These are phyloP conservation scores for Mesitornis unicolor DNA, from an alignment of 2,113 vertebrate genomes.

Conservation along the genomic window DNA sequence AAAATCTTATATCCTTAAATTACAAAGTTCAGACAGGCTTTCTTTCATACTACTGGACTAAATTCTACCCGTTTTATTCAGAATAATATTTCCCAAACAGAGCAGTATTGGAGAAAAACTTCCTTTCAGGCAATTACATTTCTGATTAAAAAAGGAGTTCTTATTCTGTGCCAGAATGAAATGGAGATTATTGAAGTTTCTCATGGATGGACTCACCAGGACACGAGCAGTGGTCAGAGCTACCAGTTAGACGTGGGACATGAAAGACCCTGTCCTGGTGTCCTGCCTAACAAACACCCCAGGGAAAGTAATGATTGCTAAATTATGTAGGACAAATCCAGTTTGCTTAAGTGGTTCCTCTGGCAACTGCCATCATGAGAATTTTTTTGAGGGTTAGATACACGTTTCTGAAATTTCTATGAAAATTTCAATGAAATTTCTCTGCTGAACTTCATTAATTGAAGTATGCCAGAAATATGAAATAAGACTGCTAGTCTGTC, in stretches of 20 bases:
- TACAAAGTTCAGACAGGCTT: neutral
- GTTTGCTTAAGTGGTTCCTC: neutral
- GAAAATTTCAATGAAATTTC: neutral
- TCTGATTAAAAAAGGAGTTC: neutral
- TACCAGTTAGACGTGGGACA: neutral
- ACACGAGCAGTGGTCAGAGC: neutral
- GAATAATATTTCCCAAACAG: conserved; percentile 10
- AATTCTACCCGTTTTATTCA: neutral
- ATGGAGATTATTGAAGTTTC: neutral
- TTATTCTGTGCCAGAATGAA: neutral
- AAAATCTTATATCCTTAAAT: conserved; percentile 14
- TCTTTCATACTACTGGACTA: neutral
- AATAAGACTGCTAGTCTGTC: neutral
- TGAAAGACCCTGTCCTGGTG: neutral
- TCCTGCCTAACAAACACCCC: neutral
- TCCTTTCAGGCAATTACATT: neutral
- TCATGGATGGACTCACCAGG: neutral
- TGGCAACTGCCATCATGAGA: neutral
- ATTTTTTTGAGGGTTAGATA: neutral
- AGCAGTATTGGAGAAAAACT: neutral
- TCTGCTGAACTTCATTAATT: neutral
- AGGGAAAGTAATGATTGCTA: neutral
- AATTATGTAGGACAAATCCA: neutral
- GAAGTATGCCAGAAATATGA: neutral
- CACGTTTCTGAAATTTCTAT: neutral